phyloP scores from a whole-genome alignment of 2,113 vertebrate genomes.

The Apistogramma diplotaenia region DNA sequence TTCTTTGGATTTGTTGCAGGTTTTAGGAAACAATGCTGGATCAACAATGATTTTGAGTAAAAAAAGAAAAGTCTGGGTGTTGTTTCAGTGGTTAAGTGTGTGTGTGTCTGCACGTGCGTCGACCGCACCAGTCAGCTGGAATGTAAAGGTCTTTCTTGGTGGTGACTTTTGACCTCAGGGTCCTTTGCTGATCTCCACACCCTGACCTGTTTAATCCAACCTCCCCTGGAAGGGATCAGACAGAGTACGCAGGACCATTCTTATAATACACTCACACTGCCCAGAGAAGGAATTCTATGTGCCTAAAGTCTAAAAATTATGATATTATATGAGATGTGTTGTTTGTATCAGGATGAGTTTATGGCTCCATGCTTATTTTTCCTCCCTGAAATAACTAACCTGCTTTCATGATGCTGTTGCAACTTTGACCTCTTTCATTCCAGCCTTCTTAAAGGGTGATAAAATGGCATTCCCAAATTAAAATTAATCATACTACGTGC shows the following conservation, averaged over 20 bases:
- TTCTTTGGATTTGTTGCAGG: conserved; percentile 31
- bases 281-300: neutral
- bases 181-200: conserved; percentile 62
- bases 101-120: conserved; percentile 3
- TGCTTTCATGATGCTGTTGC: neutral
- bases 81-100: neutral
- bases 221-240: conserved; percentile 58
- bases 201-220: conserved; percentile 71
- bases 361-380: neutral
- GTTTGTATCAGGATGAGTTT: neutral
- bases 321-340: neutral
- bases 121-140: conserved; percentile 63
- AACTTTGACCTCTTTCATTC: neutral
- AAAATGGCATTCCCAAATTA: neutral
- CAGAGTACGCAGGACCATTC: neutral
- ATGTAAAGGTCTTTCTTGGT: conserved; percentile 71
- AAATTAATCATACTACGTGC: neutral
- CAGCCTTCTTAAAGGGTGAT: neutral
- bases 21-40: neutral
- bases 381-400: neutral
- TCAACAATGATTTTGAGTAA: neutral
- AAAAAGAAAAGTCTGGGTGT: neutral
- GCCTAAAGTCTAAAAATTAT: neutral
- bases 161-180: conserved; percentile 71
- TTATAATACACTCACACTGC: neutral